Evolutionary conservation across 2,888 invertebrate genomes (phyloP).

Genomic region (Sialis lutaria): DNA sequence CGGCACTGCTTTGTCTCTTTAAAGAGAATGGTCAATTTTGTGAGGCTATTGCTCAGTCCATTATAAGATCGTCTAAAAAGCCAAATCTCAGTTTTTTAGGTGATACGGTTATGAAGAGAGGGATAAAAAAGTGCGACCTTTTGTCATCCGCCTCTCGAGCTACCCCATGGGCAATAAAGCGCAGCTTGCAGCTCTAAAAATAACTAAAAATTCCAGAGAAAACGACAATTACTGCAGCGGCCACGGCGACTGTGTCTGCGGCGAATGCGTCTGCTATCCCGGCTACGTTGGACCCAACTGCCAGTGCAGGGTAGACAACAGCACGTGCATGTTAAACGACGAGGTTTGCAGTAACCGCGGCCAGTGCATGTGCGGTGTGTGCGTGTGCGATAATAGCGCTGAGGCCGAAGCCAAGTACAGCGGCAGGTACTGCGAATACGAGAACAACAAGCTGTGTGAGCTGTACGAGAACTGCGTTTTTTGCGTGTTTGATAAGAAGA

Average conservation of each 20-base stretch:
- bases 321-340: slow-evolving; percentile 34
- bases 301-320: slow-evolving; percentile 31
- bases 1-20: no score
- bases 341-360: slow-evolving; percentile 56
- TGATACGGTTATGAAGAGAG: no score
- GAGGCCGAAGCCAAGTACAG: neutral
- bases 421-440: neutral
- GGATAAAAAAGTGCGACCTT: no score
- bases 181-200: neutral
- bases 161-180: neutral
- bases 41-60: no score
- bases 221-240: slow-evolving; percentile 35
- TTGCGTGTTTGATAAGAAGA: neutral
- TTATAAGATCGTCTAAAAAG: slow-evolving; percentile 1
- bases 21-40: no score
- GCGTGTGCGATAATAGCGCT: neutral
- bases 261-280: slow-evolving; percentile 45
- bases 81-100: slow-evolving; percentile 1
- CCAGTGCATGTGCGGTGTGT: slow-evolving; percentile 51
- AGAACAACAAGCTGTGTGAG: neutral
- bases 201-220: slow-evolving; percentile 6
- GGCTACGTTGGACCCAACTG: slow-evolving; percentile 41
- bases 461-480: neutral
- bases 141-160: no score
- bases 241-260: slow-evolving; percentile 59